phyloP scores from a whole-genome alignment of 53 echinoderm and acorn worm species.

The Luidia sarsii region DNA sequence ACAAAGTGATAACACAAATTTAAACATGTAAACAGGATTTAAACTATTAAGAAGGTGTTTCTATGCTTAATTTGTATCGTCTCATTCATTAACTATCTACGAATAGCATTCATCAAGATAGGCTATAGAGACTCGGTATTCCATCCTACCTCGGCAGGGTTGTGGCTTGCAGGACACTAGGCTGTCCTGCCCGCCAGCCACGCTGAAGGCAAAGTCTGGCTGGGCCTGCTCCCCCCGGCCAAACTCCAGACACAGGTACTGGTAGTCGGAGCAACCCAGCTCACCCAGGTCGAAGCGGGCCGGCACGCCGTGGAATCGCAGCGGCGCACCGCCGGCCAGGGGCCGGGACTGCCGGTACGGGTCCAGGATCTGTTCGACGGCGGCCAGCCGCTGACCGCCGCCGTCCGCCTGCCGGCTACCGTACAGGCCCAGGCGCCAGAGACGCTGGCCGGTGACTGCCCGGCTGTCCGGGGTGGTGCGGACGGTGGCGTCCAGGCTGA shows the following conservation, averaged over 20 bases:
- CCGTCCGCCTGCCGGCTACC: conserved; percentile 83
- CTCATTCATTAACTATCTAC: too few relatives aligned
- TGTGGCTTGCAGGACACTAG: conserved; percentile 72
- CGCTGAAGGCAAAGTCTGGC: conserved; percentile 65
- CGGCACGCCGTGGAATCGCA: conserved; percentile 14
- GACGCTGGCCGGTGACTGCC: conserved; percentile 67
- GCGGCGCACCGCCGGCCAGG: conserved; percentile 45
- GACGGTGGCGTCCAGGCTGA: conserved; percentile 57
- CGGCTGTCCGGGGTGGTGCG: conserved; percentile 76
- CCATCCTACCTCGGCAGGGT: conserved; percentile 74
- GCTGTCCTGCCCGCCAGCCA: conserved; percentile 39
- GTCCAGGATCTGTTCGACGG: conserved; percentile 72
- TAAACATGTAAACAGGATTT: too few relatives aligned
- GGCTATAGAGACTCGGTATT: too few relatives aligned
- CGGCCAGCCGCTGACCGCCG: conserved; percentile 64
- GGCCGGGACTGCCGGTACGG: conserved; percentile 59
- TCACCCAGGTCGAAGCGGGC: conserved; percentile 68
- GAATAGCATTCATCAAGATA: too few relatives aligned
- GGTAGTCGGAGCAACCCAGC: conserved; percentile 80
- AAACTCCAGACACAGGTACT: conserved; percentile 88
- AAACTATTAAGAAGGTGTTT: too few relatives aligned
- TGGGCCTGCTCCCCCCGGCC: conserved; percentile 35
- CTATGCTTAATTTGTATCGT: too few relatives aligned
- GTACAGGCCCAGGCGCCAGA: conserved; percentile 86
- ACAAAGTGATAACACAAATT: too few relatives aligned